Percentiles rank a stretch among this genome's conserved stretches.
Conservation (phyloP, 2,797 vertebrate genomes). For the Lagorchestes hirsutus region DNA sequence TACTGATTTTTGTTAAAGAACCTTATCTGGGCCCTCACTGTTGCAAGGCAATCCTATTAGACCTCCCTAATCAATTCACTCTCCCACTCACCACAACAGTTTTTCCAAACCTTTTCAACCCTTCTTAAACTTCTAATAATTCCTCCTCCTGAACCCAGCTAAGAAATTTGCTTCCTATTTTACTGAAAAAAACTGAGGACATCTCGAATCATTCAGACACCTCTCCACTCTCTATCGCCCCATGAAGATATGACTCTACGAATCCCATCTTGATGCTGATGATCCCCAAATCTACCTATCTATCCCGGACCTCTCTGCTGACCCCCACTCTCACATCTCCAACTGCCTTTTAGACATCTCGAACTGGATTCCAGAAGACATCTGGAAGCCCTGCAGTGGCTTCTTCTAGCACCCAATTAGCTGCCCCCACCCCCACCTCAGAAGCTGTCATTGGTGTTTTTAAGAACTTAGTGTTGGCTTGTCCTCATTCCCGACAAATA, state of each 20-base stretch:
- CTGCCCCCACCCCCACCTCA: background rate
- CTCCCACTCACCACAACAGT: background rate
- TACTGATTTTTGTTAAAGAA: background rate
- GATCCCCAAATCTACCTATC: background rate
- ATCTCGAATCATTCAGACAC: background rate
- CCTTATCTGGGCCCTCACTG: background rate
- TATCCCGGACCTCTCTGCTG: background rate
- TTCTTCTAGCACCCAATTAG: background rate
- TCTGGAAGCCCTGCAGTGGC: background rate
- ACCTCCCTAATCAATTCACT: background rate
- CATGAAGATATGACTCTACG: background rate
- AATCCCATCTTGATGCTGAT: background rate
- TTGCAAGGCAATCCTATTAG: background rate
- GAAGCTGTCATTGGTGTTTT: background rate
- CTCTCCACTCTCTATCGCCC: background rate
- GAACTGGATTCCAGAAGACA: background rate
- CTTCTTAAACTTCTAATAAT: background rate
- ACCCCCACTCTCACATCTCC: background rate
- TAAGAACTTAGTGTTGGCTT: constrained; percentile 2
- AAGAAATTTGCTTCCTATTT: background rate
- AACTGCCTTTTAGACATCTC: background rate
- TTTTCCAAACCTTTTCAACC: background rate
- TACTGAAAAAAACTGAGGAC: background rate
- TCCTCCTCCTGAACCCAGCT: background rate
- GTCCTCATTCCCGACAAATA: background rate